phyloP scores from a whole-genome alignment of 64 coral and sea anemone genomes.

The Trachythela sp. region DNA sequence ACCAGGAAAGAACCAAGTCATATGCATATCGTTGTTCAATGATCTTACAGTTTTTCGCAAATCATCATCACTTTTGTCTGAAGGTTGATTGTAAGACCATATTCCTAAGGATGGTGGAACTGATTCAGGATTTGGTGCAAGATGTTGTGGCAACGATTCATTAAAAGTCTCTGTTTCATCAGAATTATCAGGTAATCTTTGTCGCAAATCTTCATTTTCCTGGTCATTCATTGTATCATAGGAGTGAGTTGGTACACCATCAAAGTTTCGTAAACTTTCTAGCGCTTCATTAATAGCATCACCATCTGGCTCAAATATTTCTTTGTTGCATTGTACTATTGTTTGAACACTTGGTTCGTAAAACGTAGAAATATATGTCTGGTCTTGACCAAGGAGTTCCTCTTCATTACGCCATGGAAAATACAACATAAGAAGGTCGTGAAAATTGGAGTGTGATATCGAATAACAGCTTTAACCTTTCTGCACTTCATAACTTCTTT shows the following conservation, averaged over 20 bases:
- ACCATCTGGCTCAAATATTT: slow-evolving; percentile 11
- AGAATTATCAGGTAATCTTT: neutral
- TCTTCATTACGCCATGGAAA: slow-evolving; percentile 2
- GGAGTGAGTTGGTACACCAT: neutral
- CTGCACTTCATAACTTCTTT: slow-evolving; percentile 10
- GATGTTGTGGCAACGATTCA: neutral
- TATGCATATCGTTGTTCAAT: neutral
- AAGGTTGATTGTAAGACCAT: neutral
- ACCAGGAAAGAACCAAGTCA: neutral
- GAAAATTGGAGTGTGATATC: slow-evolving; percentile 1
- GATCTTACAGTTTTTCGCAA: neutral
- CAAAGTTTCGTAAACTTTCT: neutral
- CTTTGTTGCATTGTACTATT: neutral
- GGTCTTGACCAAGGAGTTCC: neutral
- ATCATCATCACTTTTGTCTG: neutral
- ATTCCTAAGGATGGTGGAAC: neutral
- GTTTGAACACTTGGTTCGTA: neutral
- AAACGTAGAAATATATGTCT: neutral
- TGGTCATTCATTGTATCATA: neutral
- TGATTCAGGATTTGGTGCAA: neutral
- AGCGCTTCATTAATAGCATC: slow-evolving; percentile 10
- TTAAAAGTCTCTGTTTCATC: neutral
- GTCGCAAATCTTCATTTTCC: neutral
- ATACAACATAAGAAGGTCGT: neutral
- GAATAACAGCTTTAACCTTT: slow-evolving; percentile 9